Evolutionary conservation across 2,113 vertebrate species (phyloP).

Genomic region (Ceuthmochares aereus): DNA sequence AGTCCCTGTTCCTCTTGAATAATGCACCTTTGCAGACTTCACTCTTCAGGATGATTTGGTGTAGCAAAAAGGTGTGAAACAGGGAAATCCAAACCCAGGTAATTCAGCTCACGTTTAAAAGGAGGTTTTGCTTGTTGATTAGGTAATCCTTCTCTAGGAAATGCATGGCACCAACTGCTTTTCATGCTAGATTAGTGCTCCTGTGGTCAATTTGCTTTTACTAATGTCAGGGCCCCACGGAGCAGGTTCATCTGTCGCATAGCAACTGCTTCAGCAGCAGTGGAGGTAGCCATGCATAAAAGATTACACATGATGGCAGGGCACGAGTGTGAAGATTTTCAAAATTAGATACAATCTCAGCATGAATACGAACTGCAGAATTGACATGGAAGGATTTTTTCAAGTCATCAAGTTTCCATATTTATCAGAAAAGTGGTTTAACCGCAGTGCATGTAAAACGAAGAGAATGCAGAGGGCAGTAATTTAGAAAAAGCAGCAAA

Average conservation of each 20-base stretch:
- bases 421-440: constrained; percentile 74
- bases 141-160: constrained; percentile 77
- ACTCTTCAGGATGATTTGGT: not conserved
- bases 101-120: constrained; percentile 73
- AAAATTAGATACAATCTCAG: constrained; percentile 87
- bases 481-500: constrained; percentile 62
- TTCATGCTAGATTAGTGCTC: constrained; percentile 96
- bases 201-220: constrained; percentile 99
- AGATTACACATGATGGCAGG: constrained; percentile 92
- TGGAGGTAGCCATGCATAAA: constrained; percentile 96
- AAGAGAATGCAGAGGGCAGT: constrained; percentile 68
- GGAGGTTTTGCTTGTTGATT: constrained; percentile 75
- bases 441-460: constrained; percentile 41
- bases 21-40: not conserved
- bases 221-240: constrained; percentile 97
- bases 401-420: constrained; percentile 76
- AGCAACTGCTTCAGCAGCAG: constrained; percentile 92
- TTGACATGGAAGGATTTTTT: constrained; percentile 78
- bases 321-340: constrained; percentile 86
- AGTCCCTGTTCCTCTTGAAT: not conserved
- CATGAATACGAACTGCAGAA: constrained; percentile 82
- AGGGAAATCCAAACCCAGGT: constrained; percentile 51
- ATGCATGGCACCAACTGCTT: constrained; percentile 86
- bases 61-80: constrained; percentile 53
- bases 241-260: constrained; percentile 91